Percentiles rank a stretch among this genome's conserved stretches.
Conservation (phyloP, 2,888 invertebrate genomes). For the Cataglyphis altisquamis region DNA sequence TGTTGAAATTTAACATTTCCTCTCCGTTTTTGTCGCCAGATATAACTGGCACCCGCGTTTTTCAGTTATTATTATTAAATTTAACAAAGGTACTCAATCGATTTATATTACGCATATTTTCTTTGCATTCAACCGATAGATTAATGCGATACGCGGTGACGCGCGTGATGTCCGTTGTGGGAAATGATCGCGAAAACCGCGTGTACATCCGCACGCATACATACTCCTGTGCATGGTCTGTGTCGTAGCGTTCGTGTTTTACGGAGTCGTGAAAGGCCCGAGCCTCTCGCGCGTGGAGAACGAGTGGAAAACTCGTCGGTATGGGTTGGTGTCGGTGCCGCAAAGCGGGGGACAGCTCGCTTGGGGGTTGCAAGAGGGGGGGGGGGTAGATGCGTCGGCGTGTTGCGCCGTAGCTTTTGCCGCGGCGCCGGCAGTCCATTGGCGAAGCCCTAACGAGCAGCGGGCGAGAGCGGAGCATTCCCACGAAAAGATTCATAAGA, state of each 20-base stretch:
- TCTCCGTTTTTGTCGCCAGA: not conserved
- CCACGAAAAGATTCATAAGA: conserved; percentile 58
- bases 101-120: not conserved
- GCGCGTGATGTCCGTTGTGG: not conserved
- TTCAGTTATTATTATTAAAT: not conserved
- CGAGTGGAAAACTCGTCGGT: conserved; percentile 61
- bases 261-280: conserved; percentile 50
- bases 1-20: not conserved
- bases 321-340: conserved; percentile 69
- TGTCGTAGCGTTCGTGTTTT: conserved; percentile 47
- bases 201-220: not conserved
- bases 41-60: not conserved
- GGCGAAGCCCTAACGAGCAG: conserved; percentile 83
- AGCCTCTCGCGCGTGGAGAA: conserved; percentile 52
- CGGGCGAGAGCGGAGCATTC: conserved; percentile 71
- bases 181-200: conserved; percentile 22
- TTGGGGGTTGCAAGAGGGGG: conserved; percentile 61
- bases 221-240: conserved; percentile 10
- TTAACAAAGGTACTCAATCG: not conserved
- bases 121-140: not conserved
- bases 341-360: conserved; percentile 60
- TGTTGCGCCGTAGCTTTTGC: conserved; percentile 82
- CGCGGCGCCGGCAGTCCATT: conserved; percentile 83
- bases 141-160: conserved; percentile 23
- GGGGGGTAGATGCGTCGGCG: conserved; percentile 82